Conservation (phyloP, 2,797 vertebrate species). For the Parambassis ranga region DNA sequence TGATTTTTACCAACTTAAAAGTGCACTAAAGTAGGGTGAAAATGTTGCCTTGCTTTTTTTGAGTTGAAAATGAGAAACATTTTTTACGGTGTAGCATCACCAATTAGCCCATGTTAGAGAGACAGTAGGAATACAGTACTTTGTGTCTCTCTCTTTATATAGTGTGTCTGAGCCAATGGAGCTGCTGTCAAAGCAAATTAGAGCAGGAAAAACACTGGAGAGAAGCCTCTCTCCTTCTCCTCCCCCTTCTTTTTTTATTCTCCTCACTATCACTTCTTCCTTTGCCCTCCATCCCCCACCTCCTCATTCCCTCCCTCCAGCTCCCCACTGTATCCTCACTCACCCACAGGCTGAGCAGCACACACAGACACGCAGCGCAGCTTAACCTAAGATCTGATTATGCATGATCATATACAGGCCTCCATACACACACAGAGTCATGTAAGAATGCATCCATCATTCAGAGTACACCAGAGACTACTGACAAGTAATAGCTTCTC, state of each 20-base stretch:
- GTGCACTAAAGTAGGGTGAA: too few species aligned
- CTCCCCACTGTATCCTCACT: conserved; percentile 1
- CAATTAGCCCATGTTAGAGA: conserved; percentile 11
- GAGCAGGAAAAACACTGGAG: conserved; percentile 38
- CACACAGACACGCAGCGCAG: neutral
- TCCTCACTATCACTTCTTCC: neutral
- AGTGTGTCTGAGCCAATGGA: conserved; percentile 22
- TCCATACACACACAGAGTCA: neutral
- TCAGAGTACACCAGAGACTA: neutral
- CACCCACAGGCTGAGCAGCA: conserved; percentile 1
- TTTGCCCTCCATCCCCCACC: neutral
- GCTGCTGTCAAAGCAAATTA: conserved; percentile 62
- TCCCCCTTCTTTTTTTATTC: neutral
- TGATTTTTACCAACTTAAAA: too few species aligned
- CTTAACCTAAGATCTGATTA: conserved; percentile 1
- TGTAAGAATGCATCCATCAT: neutral
- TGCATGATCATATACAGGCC: neutral
- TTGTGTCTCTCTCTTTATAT: neutral
- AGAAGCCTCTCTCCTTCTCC: conserved; percentile 8
- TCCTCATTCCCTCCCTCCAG: neutral
- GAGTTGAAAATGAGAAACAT: too few species aligned
- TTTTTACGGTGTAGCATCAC: conserved; percentile 13
- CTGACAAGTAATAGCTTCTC: neutral
- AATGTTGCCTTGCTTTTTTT: too few species aligned
- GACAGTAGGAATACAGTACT: conserved; percentile 1